phyloP scores from a whole-genome alignment of 2,797 vertebrate species.

The Sciurus carolinensis region DNA sequence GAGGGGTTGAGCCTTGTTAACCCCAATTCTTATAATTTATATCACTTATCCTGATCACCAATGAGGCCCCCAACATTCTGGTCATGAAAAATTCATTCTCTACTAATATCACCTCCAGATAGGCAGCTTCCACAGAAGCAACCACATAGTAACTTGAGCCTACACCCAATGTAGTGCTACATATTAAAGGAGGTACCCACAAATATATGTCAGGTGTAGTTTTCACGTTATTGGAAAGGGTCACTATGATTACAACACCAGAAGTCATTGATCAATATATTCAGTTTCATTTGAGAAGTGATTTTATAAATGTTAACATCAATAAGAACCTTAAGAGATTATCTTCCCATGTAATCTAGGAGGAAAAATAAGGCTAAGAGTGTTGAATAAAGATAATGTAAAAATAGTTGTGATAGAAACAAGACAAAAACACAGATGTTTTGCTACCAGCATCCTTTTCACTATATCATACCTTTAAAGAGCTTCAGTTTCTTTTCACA shows the following conservation, averaged over 20 bases:
- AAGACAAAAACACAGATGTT: conserved; percentile 27
- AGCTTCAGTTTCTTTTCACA: background rate
- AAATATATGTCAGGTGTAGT: background rate
- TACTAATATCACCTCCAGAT: background rate
- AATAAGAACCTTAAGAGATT: background rate
- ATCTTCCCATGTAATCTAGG: background rate
- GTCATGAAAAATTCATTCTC: conserved; percentile 46
- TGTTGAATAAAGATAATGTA: background rate
- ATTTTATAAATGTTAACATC: conserved; percentile 54
- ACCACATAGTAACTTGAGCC: background rate
- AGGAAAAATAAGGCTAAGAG: conserved; percentile 12
- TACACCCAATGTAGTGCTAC: background rate
- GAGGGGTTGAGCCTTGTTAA: background rate
- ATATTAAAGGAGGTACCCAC: background rate
- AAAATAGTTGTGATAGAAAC: background rate
- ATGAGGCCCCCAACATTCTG: background rate
- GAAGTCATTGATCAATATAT: conserved; percentile 5
- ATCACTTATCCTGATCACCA: conserved; percentile 14
- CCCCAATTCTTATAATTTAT: conserved; percentile 1
- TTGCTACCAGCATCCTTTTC: background rate
- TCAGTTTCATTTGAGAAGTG: conserved; percentile 38
- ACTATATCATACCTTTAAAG: background rate
- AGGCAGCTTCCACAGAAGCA: background rate
- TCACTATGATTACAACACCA: conserved; percentile 45
- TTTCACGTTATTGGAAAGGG: conserved; percentile 29